Evolutionary conservation across 2,113 vertebrate genomes (phyloP), one percentile per base, ranked within the genome.

Genomic region (Nothoprocta perdicaria): DNA sequence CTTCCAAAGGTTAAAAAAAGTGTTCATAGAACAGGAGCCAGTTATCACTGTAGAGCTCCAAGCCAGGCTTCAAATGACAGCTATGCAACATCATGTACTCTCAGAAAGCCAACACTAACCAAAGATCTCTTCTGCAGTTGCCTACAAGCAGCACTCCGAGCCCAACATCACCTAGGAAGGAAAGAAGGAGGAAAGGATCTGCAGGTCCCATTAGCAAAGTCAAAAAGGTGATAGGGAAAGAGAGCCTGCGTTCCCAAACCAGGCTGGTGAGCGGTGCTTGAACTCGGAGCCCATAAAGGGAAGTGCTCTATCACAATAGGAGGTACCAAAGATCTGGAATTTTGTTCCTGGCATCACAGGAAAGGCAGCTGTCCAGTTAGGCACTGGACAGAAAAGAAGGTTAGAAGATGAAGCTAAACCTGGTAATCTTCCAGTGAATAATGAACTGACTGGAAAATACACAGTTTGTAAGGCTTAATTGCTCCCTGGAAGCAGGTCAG

Each of bases 1-100:
- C 68, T 84, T 90, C 40, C 23, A 79, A 53, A 80, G 57, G 73
- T 80, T 31, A 10, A 23, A 73, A 76, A 40, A 26, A 43, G 41
- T 7, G 26, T 29, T 31, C 45, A n/a, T 55, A 62, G 53, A 38
- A 14, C 68, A 12, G 61, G 18, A 88, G 12, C 48, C 26, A 76
- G 66, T 89, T 89, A 84, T 76, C 26, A 69, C 14, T 35, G 17
- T 41, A 0, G 73, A 84, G 53, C 71, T 90, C 14, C 43, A 69
- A 83, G 74, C 79, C 82, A 41, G 17, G 11, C 79, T 93, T 95
- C 53, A 61, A 80, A 60, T 46, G 26, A 35, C 62, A 93, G 63
- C 88, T 81, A 65, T 61, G 68, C 31, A 58, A 46, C 4, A 8
- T 81, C 57, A 40, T 41, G 29, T 57, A 12, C 33, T 26, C 40